Evolutionary conservation across 1,140 invertebrate genomes (phyloP), one percentile per base, ranked within the genome.

Genomic region (Eueides isabella): DNA sequence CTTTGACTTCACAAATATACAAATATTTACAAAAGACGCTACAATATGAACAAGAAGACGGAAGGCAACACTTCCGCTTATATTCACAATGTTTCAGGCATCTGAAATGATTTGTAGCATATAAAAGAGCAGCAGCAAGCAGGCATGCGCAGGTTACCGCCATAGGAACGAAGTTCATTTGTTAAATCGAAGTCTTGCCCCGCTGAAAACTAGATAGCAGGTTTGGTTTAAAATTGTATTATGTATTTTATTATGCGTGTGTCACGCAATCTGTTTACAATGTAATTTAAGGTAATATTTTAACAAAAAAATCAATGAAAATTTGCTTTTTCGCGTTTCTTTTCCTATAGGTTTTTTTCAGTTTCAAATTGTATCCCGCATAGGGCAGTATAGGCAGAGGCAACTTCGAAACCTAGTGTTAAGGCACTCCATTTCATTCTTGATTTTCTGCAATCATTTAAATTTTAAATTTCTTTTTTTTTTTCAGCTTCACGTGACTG

Each of bases 141-240:
- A 55, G 48, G 48, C 48, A 23, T 55, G 48, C 48, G 44, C 71
- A 38, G 41, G 74, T n/a, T 7, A 55, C 23, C 9, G 19, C 19
- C 48, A 55, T 55, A 55, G 48, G 74, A 70, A 67, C 74, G 62
- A 31, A 38, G 38, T 55, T 61, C 26, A 41, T 71, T 72, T 72
- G 71, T 72, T 72, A 61, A 72, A 72, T 72, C 71, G 74, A 67
- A 76, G 35, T 76, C 64, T 26, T 68, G 26, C 26, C 26, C 12
- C 2, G 48, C 48, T 68, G 28, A 68, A 67, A 64, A 64, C 29
- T 33, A 33, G 31, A 23, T 33, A 33, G 11, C 62, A 33, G n/a
- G 14, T 64, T 64, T 64, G 30, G n/a, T 55, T 55, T 55, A 55
- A 55, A 55, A 55, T 55, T 55, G 23, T 55, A 55, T 55, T 55